These are phyloP conservation scores for Ceratina calcarata DNA, from an alignment of 1,140 invertebrate species.

Conservation along the genomic window DNA sequence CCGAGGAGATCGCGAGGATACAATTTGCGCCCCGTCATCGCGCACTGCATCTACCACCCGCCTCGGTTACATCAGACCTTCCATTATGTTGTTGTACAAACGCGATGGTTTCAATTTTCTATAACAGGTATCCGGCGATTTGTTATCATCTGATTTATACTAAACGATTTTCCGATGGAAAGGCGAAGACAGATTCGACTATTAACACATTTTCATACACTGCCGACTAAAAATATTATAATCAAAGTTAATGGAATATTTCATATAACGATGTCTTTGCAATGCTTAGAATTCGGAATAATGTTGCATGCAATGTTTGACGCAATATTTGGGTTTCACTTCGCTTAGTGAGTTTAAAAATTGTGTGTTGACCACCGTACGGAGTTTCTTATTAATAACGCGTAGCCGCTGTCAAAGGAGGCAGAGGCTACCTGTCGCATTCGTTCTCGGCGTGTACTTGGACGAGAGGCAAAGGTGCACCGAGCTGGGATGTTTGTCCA, in stretches of 20 bases:
- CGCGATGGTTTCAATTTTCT: constrained; percentile 40
- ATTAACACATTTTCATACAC: too few species aligned
- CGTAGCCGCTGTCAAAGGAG: too few species aligned
- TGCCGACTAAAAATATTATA: too few species aligned
- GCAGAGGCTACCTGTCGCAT: not conserved
- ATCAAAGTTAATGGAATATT: too few species aligned
- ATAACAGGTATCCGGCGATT: constrained; percentile 10
- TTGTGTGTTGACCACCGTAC: too few species aligned
- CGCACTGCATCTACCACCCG: constrained; percentile 21
- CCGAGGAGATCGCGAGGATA: constrained; percentile 39
- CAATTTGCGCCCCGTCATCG: constrained; percentile 46
- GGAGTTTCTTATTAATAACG: not conserved
- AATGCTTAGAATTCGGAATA: too few species aligned
- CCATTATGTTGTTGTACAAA: constrained; percentile 44
- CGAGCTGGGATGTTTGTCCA: constrained; percentile 43
- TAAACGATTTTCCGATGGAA: too few species aligned
- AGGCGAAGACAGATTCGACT: too few species aligned
- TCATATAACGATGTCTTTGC: too few species aligned
- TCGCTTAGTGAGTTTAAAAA: too few species aligned
- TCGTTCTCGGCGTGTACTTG: constrained; percentile 16
- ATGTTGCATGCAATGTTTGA: too few species aligned
- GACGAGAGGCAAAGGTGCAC: constrained; percentile 20
- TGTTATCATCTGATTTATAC: constrained; percentile 42
- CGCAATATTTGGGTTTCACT: too few species aligned
- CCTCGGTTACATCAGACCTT: constrained; percentile 2